Evolutionary conservation across 2,888 invertebrate genomes (phyloP), one percentile per base, ranked within the genome.

Genomic region (Kuschelorhynchus macadamiae): DNA sequence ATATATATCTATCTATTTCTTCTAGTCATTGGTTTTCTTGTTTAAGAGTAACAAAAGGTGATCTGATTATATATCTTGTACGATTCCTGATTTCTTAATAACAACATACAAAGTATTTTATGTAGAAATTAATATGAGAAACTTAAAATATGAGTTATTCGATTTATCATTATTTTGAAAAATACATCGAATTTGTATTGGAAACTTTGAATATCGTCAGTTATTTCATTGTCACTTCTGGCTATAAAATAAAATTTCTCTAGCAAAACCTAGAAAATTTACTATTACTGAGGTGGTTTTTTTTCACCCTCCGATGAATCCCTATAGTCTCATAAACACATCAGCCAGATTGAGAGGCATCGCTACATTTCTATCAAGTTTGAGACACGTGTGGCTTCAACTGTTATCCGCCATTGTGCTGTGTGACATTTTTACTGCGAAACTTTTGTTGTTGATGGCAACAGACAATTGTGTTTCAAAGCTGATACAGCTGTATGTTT

Each of bases 331-430:
- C 67, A 62, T 67, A 67, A 67, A 67, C 67, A 67, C 67, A 67
- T 67, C 67, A 67, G 44, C 47, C 67, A 62, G 61, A 67, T 67
- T 62, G 62, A 62, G 61, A 67, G 62, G 55, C 67, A 67, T 60
- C 61, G 67, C 62, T 56, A 61, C 67, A 56, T 67, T 67, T 67
- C 67, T 67, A 67, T 67, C 67, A 67, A 61, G 67, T 56, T 56
- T 67, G 67, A 61, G 67, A 67, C 66, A 67, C 67, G 67, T 67
- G 67, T 62, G 62, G 67, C 52, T 67, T 61, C 60, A 61, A 61
- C 67, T 67, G 67, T 67, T 67, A 60, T 67, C 61, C 67, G 59
- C 67, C 60, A 67, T 60, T 67, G 60, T 53, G 67, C 55, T 44
- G 20, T 57, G 61, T 61, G 67, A 67, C 67, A 60, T 61, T 67